Evolutionary conservation across 2,113 vertebrate species (phyloP).

Genomic region (Bagarius yarrelli): DNA sequence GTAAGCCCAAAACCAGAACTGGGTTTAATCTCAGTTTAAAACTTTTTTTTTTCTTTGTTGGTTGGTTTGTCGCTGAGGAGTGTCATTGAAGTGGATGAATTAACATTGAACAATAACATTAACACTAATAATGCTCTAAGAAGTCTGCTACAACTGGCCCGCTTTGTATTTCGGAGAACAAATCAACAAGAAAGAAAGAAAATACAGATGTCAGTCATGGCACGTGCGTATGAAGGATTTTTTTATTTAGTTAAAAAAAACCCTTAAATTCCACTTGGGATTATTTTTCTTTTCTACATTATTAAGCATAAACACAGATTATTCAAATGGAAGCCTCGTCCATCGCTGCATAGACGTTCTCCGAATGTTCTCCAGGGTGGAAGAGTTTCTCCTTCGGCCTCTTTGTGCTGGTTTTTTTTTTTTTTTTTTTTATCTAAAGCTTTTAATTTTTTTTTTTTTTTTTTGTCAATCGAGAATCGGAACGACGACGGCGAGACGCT

Average conservation of each 20-base stretch:
- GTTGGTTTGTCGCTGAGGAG: conserved; percentile 56
- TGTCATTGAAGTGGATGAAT: conserved; percentile 53
- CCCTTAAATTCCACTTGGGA: conserved; percentile 53
- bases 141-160: conserved; percentile 77
- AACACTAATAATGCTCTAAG: conserved; percentile 59
- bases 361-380: conserved; percentile 54
- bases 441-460: conserved; percentile 66
- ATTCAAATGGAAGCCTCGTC: conserved; percentile 67
- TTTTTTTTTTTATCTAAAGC: conserved; percentile 69
- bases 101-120: conserved; percentile 49
- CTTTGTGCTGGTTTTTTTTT: conserved; percentile 75
- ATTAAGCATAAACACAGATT: conserved; percentile 64
- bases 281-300: conserved; percentile 12
- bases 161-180: conserved; percentile 54
- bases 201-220: conserved; percentile 68
- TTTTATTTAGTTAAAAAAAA: conserved; percentile 58
- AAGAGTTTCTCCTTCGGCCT: conserved; percentile 55
- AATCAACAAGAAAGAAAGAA: not conserved
- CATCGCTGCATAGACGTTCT: conserved; percentile 79
- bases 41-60: conserved; percentile 42
- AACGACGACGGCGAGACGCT: conserved; percentile 59
- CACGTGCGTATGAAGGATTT: conserved; percentile 68
- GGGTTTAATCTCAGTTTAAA: conserved; percentile 54
- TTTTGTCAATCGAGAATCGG: conserved; percentile 52
- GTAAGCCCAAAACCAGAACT: conserved; percentile 10